Evolutionary conservation across 2,888 invertebrate species (phyloP), one percentile per base, ranked within the genome.

Genomic region (Apantesis nais): DNA sequence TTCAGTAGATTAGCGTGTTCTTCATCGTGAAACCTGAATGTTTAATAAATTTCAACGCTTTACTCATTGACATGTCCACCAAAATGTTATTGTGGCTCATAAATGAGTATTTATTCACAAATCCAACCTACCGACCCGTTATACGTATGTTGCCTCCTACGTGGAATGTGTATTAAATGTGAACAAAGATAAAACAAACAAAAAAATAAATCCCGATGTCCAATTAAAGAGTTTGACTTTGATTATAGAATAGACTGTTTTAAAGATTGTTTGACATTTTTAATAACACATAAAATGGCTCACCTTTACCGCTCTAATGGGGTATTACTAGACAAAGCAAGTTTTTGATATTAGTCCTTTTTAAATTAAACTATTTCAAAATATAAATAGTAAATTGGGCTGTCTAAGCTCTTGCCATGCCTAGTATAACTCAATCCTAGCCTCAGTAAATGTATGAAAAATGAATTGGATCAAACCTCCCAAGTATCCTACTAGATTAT

Each of bases 1-100:
- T 99, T 99, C 94, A 99, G 97, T 92, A 99, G 97, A 96, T 99
- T 99, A 93, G 99, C 99, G 96, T 99, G 99, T 96, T 99, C 98
- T 96, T 98, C 98, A 92, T 99, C 99, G 96, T 99, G 99, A 96
- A 99, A 98, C 97, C 99, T 99, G 93, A 92, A 95, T 93, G 82
- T 90, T 92, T 86, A 94, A 94, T 92, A 94, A 93, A 93, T 93
- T 89, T 88, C 88, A 91, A 86, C 88, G 87, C 86, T 93, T 92
- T 90, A 93, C 91, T 89, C 75, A 88, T 84, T 84, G 82, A 83
- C 83, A 83, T 85, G 83, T 83, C 85, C 82, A 75, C 72, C 74
- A 82, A 74, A 78, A 79, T 73, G 71, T 78, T 71, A 72, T 74
- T 82, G 75, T 80, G 80, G 79, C 83, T 78, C 75, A 82, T 74